Conservation (phyloP, 1,140 invertebrate genomes). For the Lethrus apterus region DNA sequence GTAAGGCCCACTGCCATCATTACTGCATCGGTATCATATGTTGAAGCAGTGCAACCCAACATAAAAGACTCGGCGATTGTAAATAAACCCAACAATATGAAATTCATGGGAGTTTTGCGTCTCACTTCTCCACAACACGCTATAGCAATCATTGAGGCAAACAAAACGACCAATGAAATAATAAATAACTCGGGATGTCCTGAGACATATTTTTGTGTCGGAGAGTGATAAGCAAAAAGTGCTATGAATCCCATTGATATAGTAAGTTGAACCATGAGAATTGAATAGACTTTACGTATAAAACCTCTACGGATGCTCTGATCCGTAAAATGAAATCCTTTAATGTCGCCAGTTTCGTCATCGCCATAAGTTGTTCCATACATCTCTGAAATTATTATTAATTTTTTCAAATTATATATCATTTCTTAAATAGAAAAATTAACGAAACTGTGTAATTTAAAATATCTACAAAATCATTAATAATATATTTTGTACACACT, state of each 20-base stretch:
- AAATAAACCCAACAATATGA: conserved; percentile 81
- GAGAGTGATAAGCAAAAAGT: conserved; percentile 65
- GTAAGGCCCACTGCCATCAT: conserved; percentile 77
- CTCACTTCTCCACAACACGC: conserved; percentile 80
- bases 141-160: conserved; percentile 75
- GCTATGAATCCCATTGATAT: conserved; percentile 74
- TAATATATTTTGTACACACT: too few relatives aligned
- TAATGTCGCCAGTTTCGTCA: conserved; percentile 53
- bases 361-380: conserved; percentile 35
- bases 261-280: conserved; percentile 70
- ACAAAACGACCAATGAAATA: conserved; percentile 59
- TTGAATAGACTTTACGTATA: conserved; percentile 72
- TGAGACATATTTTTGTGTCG: conserved; percentile 51
- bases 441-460: too few relatives aligned
- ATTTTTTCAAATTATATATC: too few relatives aligned
- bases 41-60: conserved; percentile 58
- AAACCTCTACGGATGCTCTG: conserved; percentile 66
- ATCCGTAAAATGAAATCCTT: conserved; percentile 70
- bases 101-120: conserved; percentile 79
- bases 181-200: conserved; percentile 47
- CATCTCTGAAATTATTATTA: conserved; percentile 16
- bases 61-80: conserved; percentile 73
- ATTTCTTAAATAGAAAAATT: too few relatives aligned
- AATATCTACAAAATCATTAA: too few relatives aligned
- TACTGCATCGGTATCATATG: conserved; percentile 54